Evolutionary conservation across 2,113 vertebrate species (phyloP).

Genomic region (Cepphus grylle): DNA sequence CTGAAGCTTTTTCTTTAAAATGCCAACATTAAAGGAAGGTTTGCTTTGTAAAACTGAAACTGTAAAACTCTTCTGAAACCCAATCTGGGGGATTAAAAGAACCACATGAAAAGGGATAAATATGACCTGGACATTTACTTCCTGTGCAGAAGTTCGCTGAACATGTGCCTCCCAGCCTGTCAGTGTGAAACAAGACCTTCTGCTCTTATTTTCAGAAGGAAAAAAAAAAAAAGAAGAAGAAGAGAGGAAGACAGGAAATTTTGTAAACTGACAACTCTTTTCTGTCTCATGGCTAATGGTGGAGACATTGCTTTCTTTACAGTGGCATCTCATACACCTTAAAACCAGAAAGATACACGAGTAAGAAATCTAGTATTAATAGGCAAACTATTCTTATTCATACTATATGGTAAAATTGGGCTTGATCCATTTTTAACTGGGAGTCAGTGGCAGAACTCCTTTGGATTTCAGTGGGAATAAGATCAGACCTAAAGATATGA

Average conservation of each 20-base stretch:
- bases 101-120: conserved; percentile 89
- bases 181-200: conserved; percentile 43
- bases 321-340: background rate
- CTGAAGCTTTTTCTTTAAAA: conserved; percentile 83
- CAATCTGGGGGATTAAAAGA: conserved; percentile 88
- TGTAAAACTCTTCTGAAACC: conserved; percentile 83
- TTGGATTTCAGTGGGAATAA: conserved; percentile 25
- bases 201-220: conserved; percentile 3
- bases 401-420: background rate
- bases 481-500: background rate
- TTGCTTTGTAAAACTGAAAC: conserved; percentile 88
- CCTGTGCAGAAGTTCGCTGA: conserved; percentile 88
- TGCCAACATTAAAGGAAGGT: conserved; percentile 93
- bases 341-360: background rate
- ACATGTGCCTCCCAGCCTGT: conserved; percentile 89
- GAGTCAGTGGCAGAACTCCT: background rate
- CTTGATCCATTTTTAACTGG: background rate
- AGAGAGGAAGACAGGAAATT: conserved; percentile 3
- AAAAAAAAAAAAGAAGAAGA: background rate
- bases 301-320: background rate
- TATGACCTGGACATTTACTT: conserved; percentile 88
- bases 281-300: background rate
- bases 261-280: conserved; percentile 3
- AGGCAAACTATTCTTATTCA: background rate
- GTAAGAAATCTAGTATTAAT: background rate